These are phyloP conservation scores for Lepilemur septentrionalis DNA, from an alignment of 2,797 vertebrate species.

Conservation along the genomic window DNA sequence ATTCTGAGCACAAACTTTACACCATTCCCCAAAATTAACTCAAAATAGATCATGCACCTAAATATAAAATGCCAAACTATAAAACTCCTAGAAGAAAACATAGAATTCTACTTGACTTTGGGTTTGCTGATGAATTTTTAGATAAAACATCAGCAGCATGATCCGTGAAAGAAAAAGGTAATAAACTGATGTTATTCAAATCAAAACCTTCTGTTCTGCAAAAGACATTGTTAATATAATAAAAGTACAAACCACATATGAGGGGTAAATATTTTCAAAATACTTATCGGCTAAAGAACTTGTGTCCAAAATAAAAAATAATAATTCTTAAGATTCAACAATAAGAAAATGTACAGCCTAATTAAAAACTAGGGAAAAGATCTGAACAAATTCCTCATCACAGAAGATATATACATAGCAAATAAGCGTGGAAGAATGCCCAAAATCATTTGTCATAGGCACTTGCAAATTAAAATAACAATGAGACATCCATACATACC, in stretches of 20 bases:
- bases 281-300: not conserved
- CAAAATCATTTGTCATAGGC: accelerated
- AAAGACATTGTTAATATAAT: not conserved
- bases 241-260: not conserved
- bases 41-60: not conserved
- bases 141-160: not conserved
- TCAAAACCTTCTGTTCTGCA: not conserved
- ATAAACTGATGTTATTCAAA: not conserved
- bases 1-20: not conserved
- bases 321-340: not conserved
- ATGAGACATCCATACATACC: accelerated
- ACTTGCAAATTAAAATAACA: not conserved
- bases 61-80: not conserved
- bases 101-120: not conserved
- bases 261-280: not conserved
- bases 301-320: constrained; percentile 1
- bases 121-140: not conserved
- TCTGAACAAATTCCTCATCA: not conserved
- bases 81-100: not conserved
- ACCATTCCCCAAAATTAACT: not conserved
- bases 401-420: not conserved
- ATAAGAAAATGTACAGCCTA: not conserved
- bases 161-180: not conserved
- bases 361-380: not conserved
- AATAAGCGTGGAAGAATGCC: not conserved